Conservation (phyloP, 2,888 invertebrate species). For the Plebejus anna region DNA sequence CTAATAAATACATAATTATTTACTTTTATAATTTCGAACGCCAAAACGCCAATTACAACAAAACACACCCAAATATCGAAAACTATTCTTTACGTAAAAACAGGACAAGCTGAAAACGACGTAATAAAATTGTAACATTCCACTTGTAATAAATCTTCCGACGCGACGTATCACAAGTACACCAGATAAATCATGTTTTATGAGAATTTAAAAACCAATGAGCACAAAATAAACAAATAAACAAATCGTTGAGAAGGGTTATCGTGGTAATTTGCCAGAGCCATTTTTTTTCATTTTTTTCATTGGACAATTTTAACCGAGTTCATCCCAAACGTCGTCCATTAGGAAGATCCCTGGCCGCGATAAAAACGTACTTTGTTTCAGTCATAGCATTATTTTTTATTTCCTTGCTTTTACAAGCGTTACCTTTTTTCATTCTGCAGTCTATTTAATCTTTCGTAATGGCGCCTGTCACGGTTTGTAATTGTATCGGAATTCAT, state of each 20-base stretch:
- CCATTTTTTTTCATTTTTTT: slow-evolving; percentile 38
- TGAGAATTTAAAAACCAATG: slow-evolving; percentile 29
- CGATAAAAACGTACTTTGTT: slow-evolving; percentile 73
- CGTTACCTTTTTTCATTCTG: slow-evolving; percentile 59
- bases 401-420: slow-evolving; percentile 56
- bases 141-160: slow-evolving; percentile 15
- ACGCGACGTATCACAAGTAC: slow-evolving; percentile 13
- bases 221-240: slow-evolving; percentile 32
- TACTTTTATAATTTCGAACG: neutral
- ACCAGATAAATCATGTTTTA: slow-evolving; percentile 19
- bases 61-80: neutral
- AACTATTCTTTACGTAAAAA: neutral
- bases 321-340: slow-evolving; percentile 50
- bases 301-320: slow-evolving; percentile 48
- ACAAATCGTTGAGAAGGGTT: slow-evolving; percentile 33
- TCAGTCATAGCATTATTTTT: slow-evolving; percentile 58
- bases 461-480: slow-evolving; percentile 23
- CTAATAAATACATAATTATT: neutral
- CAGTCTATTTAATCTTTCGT: slow-evolving; percentile 43
- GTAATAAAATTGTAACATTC: slow-evolving; percentile 7
- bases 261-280: slow-evolving; percentile 32
- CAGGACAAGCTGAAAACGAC: neutral
- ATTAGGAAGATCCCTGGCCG: slow-evolving; percentile 64
- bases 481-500: slow-evolving; percentile 23
- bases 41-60: neutral